Conservation (phyloP, 1,140 invertebrate species). For the Trichonephila clavata region DNA sequence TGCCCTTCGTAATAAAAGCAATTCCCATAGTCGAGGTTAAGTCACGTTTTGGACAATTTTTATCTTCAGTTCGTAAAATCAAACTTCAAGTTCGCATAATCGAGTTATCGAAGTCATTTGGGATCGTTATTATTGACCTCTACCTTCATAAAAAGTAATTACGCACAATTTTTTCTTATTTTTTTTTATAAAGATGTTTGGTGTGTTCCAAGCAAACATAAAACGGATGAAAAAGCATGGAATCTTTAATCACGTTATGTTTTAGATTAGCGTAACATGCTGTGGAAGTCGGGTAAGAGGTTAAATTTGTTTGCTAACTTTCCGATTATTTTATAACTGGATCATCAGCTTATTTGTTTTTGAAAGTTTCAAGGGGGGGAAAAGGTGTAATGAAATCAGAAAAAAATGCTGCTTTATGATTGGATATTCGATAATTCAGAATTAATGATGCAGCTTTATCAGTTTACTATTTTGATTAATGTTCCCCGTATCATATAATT, state of each 20-base stretch:
- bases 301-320: constrained; percentile 53
- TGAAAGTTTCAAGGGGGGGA: not conserved
- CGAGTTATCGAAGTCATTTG: constrained; percentile 45
- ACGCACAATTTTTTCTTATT: not conserved
- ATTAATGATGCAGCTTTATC: too few relatives aligned
- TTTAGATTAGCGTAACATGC: constrained; percentile 13
- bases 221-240: not conserved
- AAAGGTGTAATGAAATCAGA: not conserved
- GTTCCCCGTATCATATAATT: too few relatives aligned
- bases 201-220: constrained; percentile 36
- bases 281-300: not conserved
- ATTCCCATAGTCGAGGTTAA: not conserved
- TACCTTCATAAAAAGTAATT: constrained; percentile 52
- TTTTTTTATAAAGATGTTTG: not conserved
- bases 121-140: constrained; percentile 56
- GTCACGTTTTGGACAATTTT: constrained; percentile 34
- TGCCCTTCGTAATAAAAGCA: constrained; percentile 19
- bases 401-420: too few relatives aligned
- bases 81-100: constrained; percentile 32
- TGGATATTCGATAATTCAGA: too few relatives aligned
- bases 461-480: too few relatives aligned
- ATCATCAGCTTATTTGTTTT: constrained; percentile 1
- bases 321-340: constrained; percentile 18
- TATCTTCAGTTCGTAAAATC: constrained; percentile 46
- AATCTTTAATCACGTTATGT: constrained; percentile 48